These are phyloP conservation scores for Parascotia fuliginaria DNA, from an alignment of 2,888 invertebrate species.

Conservation along the genomic window DNA sequence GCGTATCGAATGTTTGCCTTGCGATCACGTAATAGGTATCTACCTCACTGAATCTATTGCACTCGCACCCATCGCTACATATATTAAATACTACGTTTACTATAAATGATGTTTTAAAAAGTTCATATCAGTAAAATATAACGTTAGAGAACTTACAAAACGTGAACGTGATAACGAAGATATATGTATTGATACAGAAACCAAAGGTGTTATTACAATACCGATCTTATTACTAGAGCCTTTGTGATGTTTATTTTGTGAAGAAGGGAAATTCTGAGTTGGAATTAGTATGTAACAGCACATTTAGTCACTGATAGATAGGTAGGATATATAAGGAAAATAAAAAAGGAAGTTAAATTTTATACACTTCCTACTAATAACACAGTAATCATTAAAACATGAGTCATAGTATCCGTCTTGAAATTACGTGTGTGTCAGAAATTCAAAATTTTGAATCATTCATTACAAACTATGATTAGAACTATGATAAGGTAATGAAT, in stretches of 20 bases:
- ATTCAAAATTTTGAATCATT: too few relatives aligned
- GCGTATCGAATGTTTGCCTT: constrained; percentile 43
- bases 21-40: constrained; percentile 35
- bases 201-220: not conserved
- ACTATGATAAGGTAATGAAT: too few relatives aligned
- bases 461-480: too few relatives aligned
- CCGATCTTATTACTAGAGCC: not conserved
- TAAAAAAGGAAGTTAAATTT: constrained; percentile 29
- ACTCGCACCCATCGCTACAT: constrained; percentile 19
- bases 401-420: constrained; percentile 17
- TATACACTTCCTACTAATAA: constrained; percentile 34
- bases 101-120: constrained; percentile 19
- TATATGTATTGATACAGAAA: not conserved
- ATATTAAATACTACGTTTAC: constrained; percentile 13
- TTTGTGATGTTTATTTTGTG: not conserved
- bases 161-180: not conserved
- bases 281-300: constrained; percentile 4
- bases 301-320: constrained; percentile 6
- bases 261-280: constrained; percentile 20
- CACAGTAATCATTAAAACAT: not conserved
- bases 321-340: constrained; percentile 18
- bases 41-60: constrained; percentile 36
- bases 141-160: not conserved
- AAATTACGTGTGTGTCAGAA: too few relatives aligned
- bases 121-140: constrained; percentile 5